These are phyloP conservation scores for Triops longicaudatus DNA, from an alignment of 1,140 invertebrate species.

Conservation along the genomic window DNA sequence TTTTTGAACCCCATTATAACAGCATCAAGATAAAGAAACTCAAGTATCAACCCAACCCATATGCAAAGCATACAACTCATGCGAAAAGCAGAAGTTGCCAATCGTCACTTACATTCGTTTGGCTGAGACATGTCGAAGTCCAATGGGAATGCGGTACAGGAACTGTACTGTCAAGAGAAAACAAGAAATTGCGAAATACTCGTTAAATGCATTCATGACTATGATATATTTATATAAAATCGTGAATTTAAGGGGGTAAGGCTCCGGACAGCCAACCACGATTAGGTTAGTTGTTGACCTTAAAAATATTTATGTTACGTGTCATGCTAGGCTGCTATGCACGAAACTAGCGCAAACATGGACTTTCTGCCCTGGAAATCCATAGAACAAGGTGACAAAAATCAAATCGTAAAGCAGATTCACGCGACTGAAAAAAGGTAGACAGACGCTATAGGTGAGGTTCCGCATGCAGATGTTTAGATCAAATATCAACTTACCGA, in stretches of 20 bases:
- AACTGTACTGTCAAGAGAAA: background rate
- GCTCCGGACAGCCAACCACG: background rate
- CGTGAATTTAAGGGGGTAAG: background rate
- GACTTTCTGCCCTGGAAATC: background rate
- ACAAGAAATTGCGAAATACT: background rate
- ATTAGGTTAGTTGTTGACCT: background rate
- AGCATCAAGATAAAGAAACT: background rate
- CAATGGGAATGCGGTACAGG: background rate
- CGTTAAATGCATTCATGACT: background rate
- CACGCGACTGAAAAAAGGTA: background rate
- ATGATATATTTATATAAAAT: background rate
- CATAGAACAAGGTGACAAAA: background rate
- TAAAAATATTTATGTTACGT: slow-evolving; percentile 11
- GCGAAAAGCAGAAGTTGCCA: background rate
- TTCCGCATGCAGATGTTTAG: background rate
- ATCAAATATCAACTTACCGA: background rate
- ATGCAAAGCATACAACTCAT: background rate
- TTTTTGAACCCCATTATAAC: background rate
- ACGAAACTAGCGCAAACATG: background rate
- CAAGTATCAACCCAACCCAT: background rate
- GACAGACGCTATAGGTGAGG: background rate
- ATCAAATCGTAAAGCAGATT: background rate
- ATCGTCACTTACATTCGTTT: background rate
- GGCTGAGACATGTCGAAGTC: background rate
- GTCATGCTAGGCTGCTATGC: background rate